Base-by-base conservation (phyloP, 2,113 vertebrate species). In the Engystomops pustulosus region DNA sequence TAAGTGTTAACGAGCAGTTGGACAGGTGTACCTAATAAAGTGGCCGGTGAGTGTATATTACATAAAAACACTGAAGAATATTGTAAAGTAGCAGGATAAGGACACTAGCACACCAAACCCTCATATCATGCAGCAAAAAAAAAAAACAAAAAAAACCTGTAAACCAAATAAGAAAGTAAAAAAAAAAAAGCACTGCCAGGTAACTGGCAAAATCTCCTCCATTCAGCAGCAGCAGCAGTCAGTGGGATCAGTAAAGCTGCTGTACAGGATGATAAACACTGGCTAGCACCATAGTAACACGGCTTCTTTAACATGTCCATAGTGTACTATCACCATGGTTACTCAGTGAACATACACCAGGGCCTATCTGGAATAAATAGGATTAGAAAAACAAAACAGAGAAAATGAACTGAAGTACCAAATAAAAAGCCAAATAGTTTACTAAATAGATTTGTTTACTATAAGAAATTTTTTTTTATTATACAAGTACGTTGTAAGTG, bases 231-330 rank as follows among this genome's bases (percentile, higher is more conserved):
- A 53, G 20, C 53, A 53, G 20, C 53, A 23, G 14, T 2, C 51
- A 55, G 20, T 60, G 7, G 30, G 34, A 32, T 32, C 25, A 67
- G 27, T 15, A 17, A 5, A 17, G 51, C 51, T 6, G 51, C 51
- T 36, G 27, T 36, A 68, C 18, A 36, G 27, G 65, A 68, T 68
- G 32, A 68, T 68, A 68, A n/a, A 67, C 15, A 67, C 5, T 8
- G 65, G 27, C 14, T 68, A 68, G 65, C 30, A 68, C 65, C 65
- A 68, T 68, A 68, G 65, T 34, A 34, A 68, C 65, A 68, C 30
- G 15, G 17, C 6, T 8, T 68, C 27, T 65, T 32, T 32, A 18
- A 17, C 27, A 68, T 34, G 65, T 68, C 65, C 30, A 68, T 32
- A 68, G 30, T 68, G 27, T 36, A 68, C 65, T 7, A 18, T 68